phyloP scores from a whole-genome alignment of 2,113 vertebrate species.

The Eira barbara region DNA sequence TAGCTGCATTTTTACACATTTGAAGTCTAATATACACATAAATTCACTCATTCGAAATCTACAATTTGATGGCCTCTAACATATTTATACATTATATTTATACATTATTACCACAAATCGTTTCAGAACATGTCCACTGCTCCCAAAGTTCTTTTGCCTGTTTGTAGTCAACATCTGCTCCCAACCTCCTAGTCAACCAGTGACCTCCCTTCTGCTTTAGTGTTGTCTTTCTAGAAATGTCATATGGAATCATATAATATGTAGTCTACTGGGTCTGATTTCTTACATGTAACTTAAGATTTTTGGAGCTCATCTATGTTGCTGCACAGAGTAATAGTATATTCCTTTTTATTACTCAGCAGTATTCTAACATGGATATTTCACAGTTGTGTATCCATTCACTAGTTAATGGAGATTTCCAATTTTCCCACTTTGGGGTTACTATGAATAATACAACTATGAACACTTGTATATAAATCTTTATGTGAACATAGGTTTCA shows the following conservation, averaged over 20 bases:
- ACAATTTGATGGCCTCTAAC: not conserved
- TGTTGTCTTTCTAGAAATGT: constrained; percentile 4
- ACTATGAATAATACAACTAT: not conserved
- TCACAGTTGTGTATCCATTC: not conserved
- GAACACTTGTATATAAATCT: not conserved
- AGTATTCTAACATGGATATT: not conserved
- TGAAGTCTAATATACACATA: not conserved
- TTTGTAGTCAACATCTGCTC: not conserved
- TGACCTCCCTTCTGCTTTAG: not conserved
- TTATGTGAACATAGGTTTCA: not conserved
- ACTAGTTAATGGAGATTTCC: not conserved
- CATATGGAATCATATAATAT: not conserved
- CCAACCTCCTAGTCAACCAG: not conserved
- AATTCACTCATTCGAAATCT: not conserved
- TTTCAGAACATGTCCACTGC: not conserved
- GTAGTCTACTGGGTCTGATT: not conserved
- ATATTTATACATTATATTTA: not conserved
- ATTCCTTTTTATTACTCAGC: not conserved
- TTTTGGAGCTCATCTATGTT: constrained; percentile 14
- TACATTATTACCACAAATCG: not conserved
- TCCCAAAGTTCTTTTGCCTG: not conserved
- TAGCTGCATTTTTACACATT: not conserved
- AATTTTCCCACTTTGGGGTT: not conserved
- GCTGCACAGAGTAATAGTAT: not conserved
- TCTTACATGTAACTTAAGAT: not conserved